phyloP scores from a whole-genome alignment of 2,888 invertebrate species.

The Biston stratarius region DNA sequence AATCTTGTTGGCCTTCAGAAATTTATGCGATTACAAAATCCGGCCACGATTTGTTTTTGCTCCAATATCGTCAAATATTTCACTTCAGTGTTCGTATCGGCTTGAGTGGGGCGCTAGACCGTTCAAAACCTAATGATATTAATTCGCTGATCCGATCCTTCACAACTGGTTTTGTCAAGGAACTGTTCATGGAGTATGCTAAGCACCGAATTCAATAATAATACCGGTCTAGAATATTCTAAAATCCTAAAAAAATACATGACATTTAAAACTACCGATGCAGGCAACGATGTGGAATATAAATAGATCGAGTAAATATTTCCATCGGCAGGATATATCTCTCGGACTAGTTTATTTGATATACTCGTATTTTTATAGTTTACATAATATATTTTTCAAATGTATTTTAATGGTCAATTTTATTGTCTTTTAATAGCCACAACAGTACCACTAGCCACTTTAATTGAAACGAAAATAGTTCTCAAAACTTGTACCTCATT shows the following conservation, averaged over 20 bases:
- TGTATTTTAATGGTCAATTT: neutral
- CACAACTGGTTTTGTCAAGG: slow-evolving; percentile 20
- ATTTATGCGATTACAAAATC: slow-evolving; percentile 18
- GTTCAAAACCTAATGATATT: slow-evolving; percentile 19
- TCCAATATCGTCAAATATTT: slow-evolving; percentile 2
- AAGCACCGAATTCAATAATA: slow-evolving; percentile 3
- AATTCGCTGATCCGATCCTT: slow-evolving; percentile 8
- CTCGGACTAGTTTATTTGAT: neutral
- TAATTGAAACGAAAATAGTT: no score
- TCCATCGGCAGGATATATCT: neutral
- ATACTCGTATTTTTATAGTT: neutral
- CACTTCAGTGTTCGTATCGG: neutral
- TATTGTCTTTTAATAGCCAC: neutral
- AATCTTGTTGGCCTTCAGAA: slow-evolving; percentile 12
- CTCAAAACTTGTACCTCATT: no score
- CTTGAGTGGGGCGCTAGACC: slow-evolving; percentile 19
- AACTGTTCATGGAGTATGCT: slow-evolving; percentile 18
- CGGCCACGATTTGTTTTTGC: slow-evolving; percentile 3
- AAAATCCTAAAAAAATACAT: slow-evolving; percentile 18
- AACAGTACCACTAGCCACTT: no score
- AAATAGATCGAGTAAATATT: slow-evolving; percentile 6
- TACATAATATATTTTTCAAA: neutral
- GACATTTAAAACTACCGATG: slow-evolving; percentile 27
- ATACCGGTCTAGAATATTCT: slow-evolving; percentile 27
- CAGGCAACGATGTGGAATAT: slow-evolving; percentile 10